phyloP scores from a whole-genome alignment of 2,888 invertebrate genomes.

The Matsumyia berberina region DNA sequence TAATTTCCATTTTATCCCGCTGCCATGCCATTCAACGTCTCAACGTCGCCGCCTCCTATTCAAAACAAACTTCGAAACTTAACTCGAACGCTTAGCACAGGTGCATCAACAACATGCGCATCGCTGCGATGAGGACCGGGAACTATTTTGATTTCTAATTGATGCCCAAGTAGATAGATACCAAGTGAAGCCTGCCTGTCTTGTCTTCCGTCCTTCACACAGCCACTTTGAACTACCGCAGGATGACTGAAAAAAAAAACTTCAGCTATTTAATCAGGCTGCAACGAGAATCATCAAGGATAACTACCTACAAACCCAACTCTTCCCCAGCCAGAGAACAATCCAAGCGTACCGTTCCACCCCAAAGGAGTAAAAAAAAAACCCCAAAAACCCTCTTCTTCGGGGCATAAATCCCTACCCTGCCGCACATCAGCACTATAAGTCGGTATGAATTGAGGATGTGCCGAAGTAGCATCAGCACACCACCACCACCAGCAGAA shows the following conservation, averaged over 20 bases:
- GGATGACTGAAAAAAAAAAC: constrained; percentile 25
- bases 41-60: constrained; percentile 1
- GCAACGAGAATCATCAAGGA: constrained; percentile 76
- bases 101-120: constrained; percentile 69
- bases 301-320: constrained; percentile 63
- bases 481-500: constrained; percentile 23
- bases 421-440: constrained; percentile 66
- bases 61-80: constrained; percentile 57
- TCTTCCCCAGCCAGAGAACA: constrained; percentile 53
- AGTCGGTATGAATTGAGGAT: constrained; percentile 74
- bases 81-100: constrained; percentile 64
- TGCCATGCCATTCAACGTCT: neutral
- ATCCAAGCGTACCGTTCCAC: constrained; percentile 63
- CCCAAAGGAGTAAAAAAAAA: constrained; percentile 38
- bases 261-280: constrained; percentile 73
- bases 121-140: constrained; percentile 24
- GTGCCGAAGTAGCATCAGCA: constrained; percentile 68
- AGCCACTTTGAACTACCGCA: constrained; percentile 69
- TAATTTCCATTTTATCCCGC: constrained; percentile 60
- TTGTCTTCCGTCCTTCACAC: constrained; percentile 50
- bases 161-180: constrained; percentile 75
- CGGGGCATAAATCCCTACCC: constrained; percentile 65
- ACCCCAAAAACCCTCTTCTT: constrained; percentile 40
- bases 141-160: constrained; percentile 76
- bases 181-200: constrained; percentile 66